Percentiles rank a stretch among this genome's conserved stretches.
phyloP scores from a whole-genome alignment of 2,888 invertebrate species.

The Pyrocoelia pectoralis region DNA sequence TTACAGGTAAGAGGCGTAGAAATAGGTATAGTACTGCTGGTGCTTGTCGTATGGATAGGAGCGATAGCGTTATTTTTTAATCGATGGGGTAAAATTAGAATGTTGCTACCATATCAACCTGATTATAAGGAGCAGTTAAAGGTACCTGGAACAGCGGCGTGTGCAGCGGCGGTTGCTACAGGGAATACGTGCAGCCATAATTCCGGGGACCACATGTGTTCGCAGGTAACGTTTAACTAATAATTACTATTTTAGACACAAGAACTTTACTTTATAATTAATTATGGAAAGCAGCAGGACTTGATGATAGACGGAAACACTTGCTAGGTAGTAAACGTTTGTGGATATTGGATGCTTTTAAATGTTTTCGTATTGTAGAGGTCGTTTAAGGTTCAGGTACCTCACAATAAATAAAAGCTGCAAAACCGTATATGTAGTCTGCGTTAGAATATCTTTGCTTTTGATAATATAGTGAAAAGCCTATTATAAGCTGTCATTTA shows the following conservation, averaged over 20 bases:
- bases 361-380: conserved; percentile 15
- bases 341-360: conserved; percentile 24
- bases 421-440: conserved; percentile 11
- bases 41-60: conserved; percentile 85
- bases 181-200: conserved; percentile 67
- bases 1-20: conserved; percentile 87
- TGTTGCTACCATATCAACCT: conserved; percentile 90
- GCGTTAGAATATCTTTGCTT: conserved; percentile 2
- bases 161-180: conserved; percentile 65
- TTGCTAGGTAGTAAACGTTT: conserved; percentile 26
- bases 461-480: background rate
- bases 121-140: conserved; percentile 91
- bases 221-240: conserved; percentile 62
- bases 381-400: conserved; percentile 12
- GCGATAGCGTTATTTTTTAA: conserved; percentile 88
- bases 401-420: conserved; percentile 5
- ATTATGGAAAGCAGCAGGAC: conserved; percentile 25
- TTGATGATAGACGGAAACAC: conserved; percentile 19
- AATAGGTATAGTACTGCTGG: conserved; percentile 86
- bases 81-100: conserved; percentile 89
- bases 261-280: conserved; percentile 2
- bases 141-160: conserved; percentile 76
- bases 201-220: conserved; percentile 65
- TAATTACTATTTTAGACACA: conserved; percentile 5
- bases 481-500: conserved; percentile 4